Conservation (phyloP, 1,140 invertebrate genomes). For the Pectinophora gossypiella region DNA sequence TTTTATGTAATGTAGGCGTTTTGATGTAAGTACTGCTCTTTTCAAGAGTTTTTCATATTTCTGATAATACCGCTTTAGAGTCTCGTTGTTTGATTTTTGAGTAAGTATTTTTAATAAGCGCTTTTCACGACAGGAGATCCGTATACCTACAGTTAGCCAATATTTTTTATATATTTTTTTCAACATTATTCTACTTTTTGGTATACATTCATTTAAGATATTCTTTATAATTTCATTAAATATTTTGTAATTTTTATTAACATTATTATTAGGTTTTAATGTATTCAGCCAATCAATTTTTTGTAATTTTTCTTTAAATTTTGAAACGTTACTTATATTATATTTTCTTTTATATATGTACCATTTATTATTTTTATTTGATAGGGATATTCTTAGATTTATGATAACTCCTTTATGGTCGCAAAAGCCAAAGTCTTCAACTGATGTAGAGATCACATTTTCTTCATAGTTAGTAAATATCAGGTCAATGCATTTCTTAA, state of each 20-base stretch:
- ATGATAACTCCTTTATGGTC: conserved; percentile 1
- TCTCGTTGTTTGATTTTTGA: neutral
- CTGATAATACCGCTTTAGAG: neutral
- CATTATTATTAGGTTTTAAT: conserved; percentile 3
- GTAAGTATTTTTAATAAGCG: conserved; percentile 7
- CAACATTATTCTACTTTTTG: conserved; percentile 10
- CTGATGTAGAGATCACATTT: neutral
- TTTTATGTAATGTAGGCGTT: neutral
- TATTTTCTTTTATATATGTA: neutral
- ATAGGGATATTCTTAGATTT: conserved; percentile 1
- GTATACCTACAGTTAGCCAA: conserved; percentile 16
- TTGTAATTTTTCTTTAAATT: conserved; percentile 2
- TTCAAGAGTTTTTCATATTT: neutral
- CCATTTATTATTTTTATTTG: neutral
- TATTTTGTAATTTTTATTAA: conserved; percentile 4
- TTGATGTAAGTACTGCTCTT: neutral
- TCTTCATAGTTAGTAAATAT: conserved; percentile 13
- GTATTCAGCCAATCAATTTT: neutral
- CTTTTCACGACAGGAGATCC: conserved; percentile 13
- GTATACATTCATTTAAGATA: conserved; percentile 13
- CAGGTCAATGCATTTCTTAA: conserved; percentile 14
- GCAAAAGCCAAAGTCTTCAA: conserved; percentile 5
- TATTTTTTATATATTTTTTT: conserved; percentile 12
- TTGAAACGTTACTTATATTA: conserved; percentile 3
- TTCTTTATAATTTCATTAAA: conserved; percentile 7